Evolutionary conservation across 2,888 invertebrate species (phyloP), one percentile per base, ranked within the genome.

Genomic region (Papilio demoleus): DNA sequence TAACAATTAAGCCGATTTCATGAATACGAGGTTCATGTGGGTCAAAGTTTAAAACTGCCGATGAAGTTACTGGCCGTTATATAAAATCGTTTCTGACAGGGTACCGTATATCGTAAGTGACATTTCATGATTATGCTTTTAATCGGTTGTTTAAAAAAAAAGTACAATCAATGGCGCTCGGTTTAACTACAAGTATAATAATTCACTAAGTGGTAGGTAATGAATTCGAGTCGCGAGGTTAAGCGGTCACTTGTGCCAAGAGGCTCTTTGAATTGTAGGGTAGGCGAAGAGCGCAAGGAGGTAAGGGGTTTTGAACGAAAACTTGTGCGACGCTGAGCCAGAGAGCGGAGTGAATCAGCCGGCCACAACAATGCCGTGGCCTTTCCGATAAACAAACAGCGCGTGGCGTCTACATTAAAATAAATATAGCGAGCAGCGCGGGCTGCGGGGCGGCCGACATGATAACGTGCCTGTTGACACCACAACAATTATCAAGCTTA

Each of bases 391-490:
- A 71, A 71, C 68, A 71, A 70, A 68, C 62, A 66, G 40, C 58
- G 50, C 50, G 38, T 56, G 17, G 31, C 14, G 27, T 34, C 27
- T 36, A 59, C 59, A 36, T 50, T 62, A 56, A 58, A 67, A 56
- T 63, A 67, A 56, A 62, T 56, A 61, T 67, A 67, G 56, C 42
- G n/a, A 22, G 24, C 4, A 6, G 40, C n/a, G n/a, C n/a, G n/a
- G 40, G 40, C n/a, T 8, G 38, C 11, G 17, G 17, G 19, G 38
- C 6, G 12, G n/a, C 40, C 42, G 56, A 42, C 36, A 45, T 34
- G 67, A 67, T 67, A 67, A 62, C 40, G 50, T 34, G 56, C 56
- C 56, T 42, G 34, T 42, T 50, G 24, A 50, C 96, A 0, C 45
- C 17, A 17, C 45, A 19, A 45, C 27, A n/a, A 8, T 53, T 53